Evolutionary conservation across 2,113 vertebrate genomes (phyloP), one percentile per base, ranked within the genome.

Genomic region (Alethe castanea): DNA sequence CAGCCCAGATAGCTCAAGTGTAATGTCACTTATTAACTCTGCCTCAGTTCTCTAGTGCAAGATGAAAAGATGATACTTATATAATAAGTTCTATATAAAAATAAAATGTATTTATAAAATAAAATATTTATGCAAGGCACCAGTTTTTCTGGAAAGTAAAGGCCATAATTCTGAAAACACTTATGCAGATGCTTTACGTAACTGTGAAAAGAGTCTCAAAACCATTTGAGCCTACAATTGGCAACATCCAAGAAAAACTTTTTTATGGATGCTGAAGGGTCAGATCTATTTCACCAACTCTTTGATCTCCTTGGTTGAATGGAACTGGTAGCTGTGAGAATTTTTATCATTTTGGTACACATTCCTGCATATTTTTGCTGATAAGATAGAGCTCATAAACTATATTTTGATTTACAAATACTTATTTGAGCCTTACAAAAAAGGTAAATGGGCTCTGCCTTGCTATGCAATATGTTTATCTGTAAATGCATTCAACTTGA

Each of bases 261-360:
- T 91, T 92, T 79, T 84, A 42, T 22, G 92, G 45, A 33, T 70
- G 24, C 59, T 86, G 54, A 91, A 87, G 29, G 71, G 50, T 89
- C 81, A 85, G 57, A 61, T 82, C 24, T 80, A 62, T 77, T 87
- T 90, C 70, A 59, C 5, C 35, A 81, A 16, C 24, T 86, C 74
- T 90, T 90, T 95, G 66, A 93, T 87, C 66, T 94, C 44, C 31
- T 79, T 82, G 31, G 8, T 33, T 84, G 31, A 95, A 81, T n/a
- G 57, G 19, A 11, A 36, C 36, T 91, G 33, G 44, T 25, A 57
- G 29, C 33, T 50, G 23, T 48, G 44, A 91, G 45, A 79, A 76
- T 65, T 80, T 53, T 71, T 86, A 57, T 88, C 13, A 56, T 81
- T 79, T 59, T 57, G 19, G 25, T 73, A 23, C 40, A 80, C 7